Percentiles rank a stretch among this genome's conserved stretches.
Conservation (phyloP, 1,140 invertebrate species). For the Choristoneura fumiferana region DNA sequence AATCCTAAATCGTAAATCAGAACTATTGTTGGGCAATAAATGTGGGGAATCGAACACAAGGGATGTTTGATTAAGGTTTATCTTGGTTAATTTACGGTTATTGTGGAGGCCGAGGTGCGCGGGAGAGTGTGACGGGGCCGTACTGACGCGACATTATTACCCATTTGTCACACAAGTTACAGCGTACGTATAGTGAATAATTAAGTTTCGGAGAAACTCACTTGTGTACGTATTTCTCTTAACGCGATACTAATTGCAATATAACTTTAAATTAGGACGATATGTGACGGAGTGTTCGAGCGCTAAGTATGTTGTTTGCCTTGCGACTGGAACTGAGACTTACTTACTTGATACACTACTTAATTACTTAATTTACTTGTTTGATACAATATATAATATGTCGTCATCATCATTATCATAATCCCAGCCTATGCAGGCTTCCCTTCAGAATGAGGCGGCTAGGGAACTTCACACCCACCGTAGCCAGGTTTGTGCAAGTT, state of each 20-base stretch:
- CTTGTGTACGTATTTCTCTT: conserved; percentile 4
- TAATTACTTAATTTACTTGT: too few species aligned
- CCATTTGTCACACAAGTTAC: conserved; percentile 13
- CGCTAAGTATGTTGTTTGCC: too few species aligned
- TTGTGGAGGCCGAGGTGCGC: conserved; percentile 33
- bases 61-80: conserved; percentile 74
- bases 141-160: conserved; percentile 12
- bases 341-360: too few species aligned
- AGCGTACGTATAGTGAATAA: conserved; percentile 13
- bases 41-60: conserved; percentile 57
- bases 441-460: too few species aligned
- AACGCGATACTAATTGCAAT: conserved; percentile 12
- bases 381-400: too few species aligned
- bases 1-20: conserved; percentile 70
- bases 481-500: too few species aligned
- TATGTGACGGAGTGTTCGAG: background rate
- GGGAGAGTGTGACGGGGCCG: background rate
- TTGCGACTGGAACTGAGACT: too few species aligned
- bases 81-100: conserved; percentile 68
- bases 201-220: conserved; percentile 12
- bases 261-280: conserved; percentile 17
- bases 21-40: conserved; percentile 73
- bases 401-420: too few species aligned
- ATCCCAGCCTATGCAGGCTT: too few species aligned
- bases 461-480: too few species aligned